Evolutionary conservation across 2,797 vertebrate species (phyloP).

Genomic region (Limosa lapponica): DNA sequence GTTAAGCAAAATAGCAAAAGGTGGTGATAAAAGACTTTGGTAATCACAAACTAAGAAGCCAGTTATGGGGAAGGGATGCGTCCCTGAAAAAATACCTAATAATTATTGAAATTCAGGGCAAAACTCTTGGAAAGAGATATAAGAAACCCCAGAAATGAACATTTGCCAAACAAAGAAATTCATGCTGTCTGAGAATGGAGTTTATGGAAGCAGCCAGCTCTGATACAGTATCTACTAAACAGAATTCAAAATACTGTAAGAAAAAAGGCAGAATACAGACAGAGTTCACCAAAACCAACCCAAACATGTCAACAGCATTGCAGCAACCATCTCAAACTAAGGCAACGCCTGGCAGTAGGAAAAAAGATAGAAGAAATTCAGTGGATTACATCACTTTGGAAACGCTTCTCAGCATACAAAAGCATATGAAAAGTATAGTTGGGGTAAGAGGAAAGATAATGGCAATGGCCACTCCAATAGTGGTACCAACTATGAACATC

Average conservation of each 20-base stretch:
- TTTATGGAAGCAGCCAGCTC: background rate
- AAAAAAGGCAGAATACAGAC: background rate
- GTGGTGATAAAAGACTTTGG: background rate
- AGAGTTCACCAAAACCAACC: background rate
- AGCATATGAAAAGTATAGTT: rapidly evolving
- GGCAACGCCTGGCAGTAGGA: background rate
- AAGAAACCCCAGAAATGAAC: background rate
- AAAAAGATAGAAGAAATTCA: background rate
- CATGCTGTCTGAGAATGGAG: background rate
- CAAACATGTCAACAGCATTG: background rate
- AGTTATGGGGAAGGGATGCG: background rate
- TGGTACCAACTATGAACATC: background rate
- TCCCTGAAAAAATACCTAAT: background rate
- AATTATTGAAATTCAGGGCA: constrained; percentile 2
- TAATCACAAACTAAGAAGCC: background rate
- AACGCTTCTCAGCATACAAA: background rate
- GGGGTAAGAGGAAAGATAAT: background rate
- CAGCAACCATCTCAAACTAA: background rate
- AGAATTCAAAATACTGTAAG: background rate
- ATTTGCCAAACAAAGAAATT: constrained; percentile 13
- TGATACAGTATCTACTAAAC: background rate
- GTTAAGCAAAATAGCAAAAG: background rate
- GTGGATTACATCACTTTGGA: background rate
- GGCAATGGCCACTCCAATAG: background rate
- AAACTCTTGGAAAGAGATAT: constrained; percentile 1